A percentile compares a stretch with the other conserved stretches of the same genome.
These are phyloP conservation scores for Agrypnus murinus DNA, from an alignment of 2,888 invertebrate species.

Conservation along the genomic window DNA sequence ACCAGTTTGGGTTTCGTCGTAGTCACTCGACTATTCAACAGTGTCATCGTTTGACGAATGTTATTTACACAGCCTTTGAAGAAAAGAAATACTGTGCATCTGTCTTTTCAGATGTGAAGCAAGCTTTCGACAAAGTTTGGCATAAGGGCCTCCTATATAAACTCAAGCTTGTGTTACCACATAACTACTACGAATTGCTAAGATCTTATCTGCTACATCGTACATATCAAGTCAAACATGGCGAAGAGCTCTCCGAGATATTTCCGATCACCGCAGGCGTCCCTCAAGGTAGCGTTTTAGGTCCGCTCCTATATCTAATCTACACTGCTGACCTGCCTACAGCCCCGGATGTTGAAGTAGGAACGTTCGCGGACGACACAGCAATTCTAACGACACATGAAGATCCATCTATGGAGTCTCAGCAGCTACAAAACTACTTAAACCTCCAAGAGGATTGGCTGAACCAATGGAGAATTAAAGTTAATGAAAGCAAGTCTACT, in stretches of 20 bases:
- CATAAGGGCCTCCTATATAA: slow-evolving; percentile 2
- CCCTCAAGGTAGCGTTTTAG: slow-evolving; percentile 1
- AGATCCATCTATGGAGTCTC: no score
- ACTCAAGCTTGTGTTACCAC: neutral
- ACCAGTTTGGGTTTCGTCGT: slow-evolving; percentile 3
- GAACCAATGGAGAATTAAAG: no score
- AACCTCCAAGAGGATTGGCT: no score
- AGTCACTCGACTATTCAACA: slow-evolving; percentile 5
- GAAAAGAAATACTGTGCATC: neutral
- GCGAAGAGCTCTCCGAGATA: neutral
- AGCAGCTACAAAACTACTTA: no score
- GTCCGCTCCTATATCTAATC: neutral
- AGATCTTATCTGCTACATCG: neutral
- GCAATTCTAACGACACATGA: no score
- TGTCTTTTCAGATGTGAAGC: neutral
- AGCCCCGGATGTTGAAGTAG: no score
- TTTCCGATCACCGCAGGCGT: neutral
- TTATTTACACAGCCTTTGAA: slow-evolving; percentile 12
- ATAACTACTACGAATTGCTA: neutral
- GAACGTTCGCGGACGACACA: slow-evolving; percentile 10
- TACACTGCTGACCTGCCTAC: neutral
- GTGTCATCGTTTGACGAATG: neutral
- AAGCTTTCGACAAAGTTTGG: slow-evolving; percentile 9
- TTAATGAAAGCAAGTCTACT: no score
- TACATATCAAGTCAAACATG: neutral